Percentiles rank a stretch among this genome's conserved stretches.
Conservation (phyloP, 2,888 invertebrate species). For the Gortyna flavago region DNA sequence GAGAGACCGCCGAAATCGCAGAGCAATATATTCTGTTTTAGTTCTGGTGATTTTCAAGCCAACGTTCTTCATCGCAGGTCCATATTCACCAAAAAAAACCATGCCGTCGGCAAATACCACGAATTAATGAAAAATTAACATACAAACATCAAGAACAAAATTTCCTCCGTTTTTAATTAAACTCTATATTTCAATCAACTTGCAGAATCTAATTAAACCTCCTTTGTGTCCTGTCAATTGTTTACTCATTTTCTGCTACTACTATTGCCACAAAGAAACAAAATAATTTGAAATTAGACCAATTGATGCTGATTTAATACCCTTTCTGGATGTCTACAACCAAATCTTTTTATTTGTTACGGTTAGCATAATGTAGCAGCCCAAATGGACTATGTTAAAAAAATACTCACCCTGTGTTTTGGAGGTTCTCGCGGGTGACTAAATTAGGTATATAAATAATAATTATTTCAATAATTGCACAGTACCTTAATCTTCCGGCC, state of each 20-base stretch:
- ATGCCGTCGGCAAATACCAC: not conserved
- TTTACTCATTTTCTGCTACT: not conserved
- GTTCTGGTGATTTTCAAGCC: too few species aligned
- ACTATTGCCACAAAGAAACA: not conserved
- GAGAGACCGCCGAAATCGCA: too few species aligned
- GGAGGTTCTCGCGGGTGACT: not conserved
- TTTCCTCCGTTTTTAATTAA: not conserved
- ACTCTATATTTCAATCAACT: not conserved
- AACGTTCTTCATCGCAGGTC: not conserved
- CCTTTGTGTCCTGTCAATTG: not conserved
- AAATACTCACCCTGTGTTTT: not conserved
- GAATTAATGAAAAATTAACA: not conserved
- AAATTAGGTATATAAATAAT: not conserved
- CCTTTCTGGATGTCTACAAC: not conserved
- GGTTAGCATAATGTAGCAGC: not conserved
- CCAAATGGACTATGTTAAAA: not conserved
- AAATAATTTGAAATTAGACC: not conserved
- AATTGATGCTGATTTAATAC: not conserved
- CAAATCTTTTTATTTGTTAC: not conserved
- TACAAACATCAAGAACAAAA: not conserved
- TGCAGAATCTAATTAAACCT: not conserved
- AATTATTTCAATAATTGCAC: not conserved
- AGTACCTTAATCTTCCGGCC: conserved; percentile 11
- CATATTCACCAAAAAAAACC: not conserved
- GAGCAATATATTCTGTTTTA: too few species aligned